Evolutionary conservation across 2,888 invertebrate species (phyloP).

Genomic region (Sinhomidia bicolor): DNA sequence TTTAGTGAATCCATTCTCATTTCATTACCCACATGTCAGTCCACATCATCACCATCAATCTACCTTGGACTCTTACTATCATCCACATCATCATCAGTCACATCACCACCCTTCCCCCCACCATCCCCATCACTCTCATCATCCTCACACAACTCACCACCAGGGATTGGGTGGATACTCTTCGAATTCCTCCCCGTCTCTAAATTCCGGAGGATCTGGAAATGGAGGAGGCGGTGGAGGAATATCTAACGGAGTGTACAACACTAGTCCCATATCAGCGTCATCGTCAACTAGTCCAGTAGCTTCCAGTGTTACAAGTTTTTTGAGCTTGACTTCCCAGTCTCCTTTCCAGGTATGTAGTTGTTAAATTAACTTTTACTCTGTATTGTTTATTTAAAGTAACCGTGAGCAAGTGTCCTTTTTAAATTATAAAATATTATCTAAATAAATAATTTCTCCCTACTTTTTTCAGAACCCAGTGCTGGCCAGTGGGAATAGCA

Average conservation of each 20-base stretch:
- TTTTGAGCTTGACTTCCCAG: constrained; percentile 67
- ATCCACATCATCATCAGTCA: constrained; percentile 57
- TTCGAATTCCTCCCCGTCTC: constrained; percentile 5
- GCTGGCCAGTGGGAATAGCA: constrained; percentile 54
- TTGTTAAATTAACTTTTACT: too few relatives aligned
- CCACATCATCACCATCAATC: constrained; percentile 56
- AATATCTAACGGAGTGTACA: constrained; percentile 53
- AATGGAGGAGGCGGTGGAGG: constrained; percentile 39
- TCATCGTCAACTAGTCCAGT: constrained; percentile 58
- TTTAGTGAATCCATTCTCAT: constrained; percentile 62
- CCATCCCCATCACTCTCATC: constrained; percentile 50
- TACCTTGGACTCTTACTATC: constrained; percentile 57
- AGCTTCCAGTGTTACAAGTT: constrained; percentile 64
- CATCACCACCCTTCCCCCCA: constrained; percentile 54
- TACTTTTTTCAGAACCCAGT: constrained; percentile 59
- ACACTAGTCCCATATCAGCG: constrained; percentile 47
- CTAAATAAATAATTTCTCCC: too few relatives aligned
- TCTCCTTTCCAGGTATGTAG: constrained; percentile 67
- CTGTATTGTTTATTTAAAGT: too few relatives aligned
- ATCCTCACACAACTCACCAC: constrained; percentile 23
- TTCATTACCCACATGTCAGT: constrained; percentile 60
- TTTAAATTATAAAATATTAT: too few relatives aligned
- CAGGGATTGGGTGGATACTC: constrained; percentile 32
- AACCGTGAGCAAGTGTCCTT: too few relatives aligned
- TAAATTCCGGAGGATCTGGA: constrained; percentile 25